A percentile compares a stretch with the other conserved stretches of the same genome.
phyloP scores from a whole-genome alignment of 2,888 invertebrate species.

The Hirtodrosophila cameraria region DNA sequence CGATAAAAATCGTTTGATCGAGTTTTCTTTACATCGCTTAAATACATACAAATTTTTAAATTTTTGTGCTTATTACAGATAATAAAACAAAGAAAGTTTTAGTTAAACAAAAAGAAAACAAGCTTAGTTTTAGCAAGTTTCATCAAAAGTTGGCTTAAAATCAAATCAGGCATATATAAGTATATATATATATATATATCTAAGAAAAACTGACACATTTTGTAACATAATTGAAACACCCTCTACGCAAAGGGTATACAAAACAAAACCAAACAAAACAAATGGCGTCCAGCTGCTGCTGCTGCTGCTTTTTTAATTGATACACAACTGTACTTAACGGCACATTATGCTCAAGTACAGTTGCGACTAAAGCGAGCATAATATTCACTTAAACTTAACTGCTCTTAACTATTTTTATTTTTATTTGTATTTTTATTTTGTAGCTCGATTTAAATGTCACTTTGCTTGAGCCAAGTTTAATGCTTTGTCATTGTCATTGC shows the following conservation, averaged over 20 bases:
- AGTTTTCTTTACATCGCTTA: no score
- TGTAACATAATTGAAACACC: no score
- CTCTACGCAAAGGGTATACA: background rate
- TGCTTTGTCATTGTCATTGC: conserved; percentile 65
- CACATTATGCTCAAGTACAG: conserved; percentile 56
- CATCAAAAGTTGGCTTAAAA: no score
- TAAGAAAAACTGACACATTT: no score
- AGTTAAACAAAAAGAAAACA: no score
- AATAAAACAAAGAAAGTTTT: no score
- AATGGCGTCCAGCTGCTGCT: conserved; percentile 32
- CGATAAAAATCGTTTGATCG: no score
- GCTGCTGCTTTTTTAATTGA: conserved; percentile 77
- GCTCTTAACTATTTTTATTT: conserved; percentile 47
- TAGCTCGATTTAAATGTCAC: conserved; percentile 61
- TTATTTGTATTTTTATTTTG: conserved; percentile 3
- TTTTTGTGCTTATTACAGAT: no score
- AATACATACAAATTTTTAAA: no score
- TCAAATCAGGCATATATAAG: no score
- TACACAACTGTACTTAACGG: conserved; percentile 74
- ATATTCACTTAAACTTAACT: conserved; percentile 18
- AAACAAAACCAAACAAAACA: conserved; percentile 38
- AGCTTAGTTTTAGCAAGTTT: no score
- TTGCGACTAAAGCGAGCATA: conserved; percentile 16
- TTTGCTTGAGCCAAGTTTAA: conserved; percentile 43
- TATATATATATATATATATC: no score